These are phyloP conservation scores for Ptilonorhynchus violaceus DNA, from an alignment of 2,113 vertebrate genomes.

Conservation along the genomic window DNA sequence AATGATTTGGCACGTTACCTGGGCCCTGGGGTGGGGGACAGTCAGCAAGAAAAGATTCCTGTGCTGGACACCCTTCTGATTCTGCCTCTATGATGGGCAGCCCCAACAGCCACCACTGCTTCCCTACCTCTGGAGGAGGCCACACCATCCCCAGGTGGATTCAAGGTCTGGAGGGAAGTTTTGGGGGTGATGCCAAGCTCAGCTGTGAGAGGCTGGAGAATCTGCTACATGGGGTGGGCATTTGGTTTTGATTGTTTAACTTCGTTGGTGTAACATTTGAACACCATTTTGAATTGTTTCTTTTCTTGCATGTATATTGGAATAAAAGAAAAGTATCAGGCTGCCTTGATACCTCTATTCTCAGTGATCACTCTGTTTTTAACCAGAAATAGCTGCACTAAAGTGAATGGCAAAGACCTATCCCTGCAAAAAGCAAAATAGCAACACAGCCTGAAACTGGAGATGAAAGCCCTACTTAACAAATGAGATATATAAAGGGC, in stretches of 20 bases:
- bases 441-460: background rate
- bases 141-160: background rate
- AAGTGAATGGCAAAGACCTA: background rate
- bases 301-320: background rate
- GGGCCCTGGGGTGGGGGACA: background rate
- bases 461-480: conserved; percentile 38
- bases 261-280: background rate
- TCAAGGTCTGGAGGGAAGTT: background rate
- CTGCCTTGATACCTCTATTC: background rate
- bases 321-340: background rate
- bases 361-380: background rate
- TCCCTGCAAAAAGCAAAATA: background rate
- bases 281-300: background rate
- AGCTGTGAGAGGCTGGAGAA: background rate
- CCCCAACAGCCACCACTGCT: rapidly evolving
- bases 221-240: background rate
- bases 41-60: background rate
- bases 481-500: conserved; percentile 21
- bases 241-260: background rate
- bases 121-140: background rate
- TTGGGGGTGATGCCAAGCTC: background rate
- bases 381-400: background rate
- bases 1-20: background rate
- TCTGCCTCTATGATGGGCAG: background rate
- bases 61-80: background rate